A percentile compares a stretch with the other conserved stretches of the same genome.
Conservation (phyloP, 2,797 vertebrate genomes). For the Botia kubotai region DNA sequence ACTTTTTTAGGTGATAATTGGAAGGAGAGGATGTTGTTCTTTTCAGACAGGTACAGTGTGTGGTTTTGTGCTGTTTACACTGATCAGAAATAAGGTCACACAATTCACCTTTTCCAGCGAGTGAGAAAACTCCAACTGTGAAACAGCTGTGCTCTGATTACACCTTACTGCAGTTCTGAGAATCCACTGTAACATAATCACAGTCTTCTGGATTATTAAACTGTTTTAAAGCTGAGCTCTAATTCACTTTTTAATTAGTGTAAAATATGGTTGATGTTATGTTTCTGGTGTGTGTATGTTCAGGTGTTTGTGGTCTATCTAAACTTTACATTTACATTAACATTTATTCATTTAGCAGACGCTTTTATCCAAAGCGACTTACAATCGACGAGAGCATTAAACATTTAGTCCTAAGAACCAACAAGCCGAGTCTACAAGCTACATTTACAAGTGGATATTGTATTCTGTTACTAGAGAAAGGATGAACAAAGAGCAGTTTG, state of each 20-base stretch:
- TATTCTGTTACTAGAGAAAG: no score
- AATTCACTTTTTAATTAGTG: not conserved
- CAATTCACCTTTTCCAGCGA: conserved; percentile 9
- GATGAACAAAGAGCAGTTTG: no score
- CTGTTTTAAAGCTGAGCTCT: not conserved
- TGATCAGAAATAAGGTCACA: conserved; percentile 8
- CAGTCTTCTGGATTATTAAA: not conserved
- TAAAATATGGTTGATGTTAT: not conserved
- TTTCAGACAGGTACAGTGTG: not conserved
- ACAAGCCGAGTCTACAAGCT: no score
- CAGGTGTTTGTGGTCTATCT: not conserved
- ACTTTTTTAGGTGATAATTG: not conserved
- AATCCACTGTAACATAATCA: conserved; percentile 12
- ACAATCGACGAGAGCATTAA: no score
- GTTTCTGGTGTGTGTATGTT: not conserved
- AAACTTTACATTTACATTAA: not conserved
- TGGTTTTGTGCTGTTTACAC: conserved; percentile 2
- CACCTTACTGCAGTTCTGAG: conserved; percentile 13
- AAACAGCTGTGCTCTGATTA: conserved; percentile 12
- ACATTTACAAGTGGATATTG: no score
- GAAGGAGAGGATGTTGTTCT: not conserved
- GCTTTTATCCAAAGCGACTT: no score
- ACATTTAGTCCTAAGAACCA: no score
- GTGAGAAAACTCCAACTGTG: conserved; percentile 25
- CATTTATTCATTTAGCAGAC: no score